These are phyloP conservation scores for Sebastiscus tertius DNA, from an alignment of 2,797 vertebrate genomes.

Conservation along the genomic window DNA sequence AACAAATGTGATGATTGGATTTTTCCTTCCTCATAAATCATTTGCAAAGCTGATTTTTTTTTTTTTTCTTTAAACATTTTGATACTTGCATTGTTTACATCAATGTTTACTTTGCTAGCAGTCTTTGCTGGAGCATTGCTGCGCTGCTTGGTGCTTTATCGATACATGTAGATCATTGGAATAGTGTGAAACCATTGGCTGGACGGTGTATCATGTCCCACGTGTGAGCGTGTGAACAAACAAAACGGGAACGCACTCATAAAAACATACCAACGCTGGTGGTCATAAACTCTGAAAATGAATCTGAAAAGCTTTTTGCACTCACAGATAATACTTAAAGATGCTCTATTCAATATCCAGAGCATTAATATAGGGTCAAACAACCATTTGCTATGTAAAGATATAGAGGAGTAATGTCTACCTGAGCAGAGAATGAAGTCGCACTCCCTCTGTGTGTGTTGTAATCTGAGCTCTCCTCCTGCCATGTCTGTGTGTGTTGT, in stretches of 20 bases:
- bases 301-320: not conserved
- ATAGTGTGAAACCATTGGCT: not conserved
- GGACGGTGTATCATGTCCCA: not conserved
- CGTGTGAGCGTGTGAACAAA: not conserved
- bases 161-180: no score
- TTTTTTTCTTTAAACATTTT: not conserved
- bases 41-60: not conserved
- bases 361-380: no score
- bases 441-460: no score
- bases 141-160: rapidly evolving
- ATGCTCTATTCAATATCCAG: no score
- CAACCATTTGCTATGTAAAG: no score
- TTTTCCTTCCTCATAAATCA: no score
- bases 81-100: not conserved
- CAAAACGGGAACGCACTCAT: not conserved
- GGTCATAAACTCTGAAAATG: not conserved
- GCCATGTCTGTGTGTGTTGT: no score
- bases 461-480: no score
- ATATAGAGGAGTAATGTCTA: no score
- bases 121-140: not conserved
- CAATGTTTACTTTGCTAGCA: not conserved
- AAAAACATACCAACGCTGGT: not conserved
- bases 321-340: not conserved
- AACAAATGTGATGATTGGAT: not conserved
- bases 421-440: no score